Percentiles rank a stretch among this genome's conserved stretches.
These are phyloP conservation scores for Daubentonia madagascariensis DNA, from an alignment of 2,113 vertebrate genomes.

Conservation along the genomic window DNA sequence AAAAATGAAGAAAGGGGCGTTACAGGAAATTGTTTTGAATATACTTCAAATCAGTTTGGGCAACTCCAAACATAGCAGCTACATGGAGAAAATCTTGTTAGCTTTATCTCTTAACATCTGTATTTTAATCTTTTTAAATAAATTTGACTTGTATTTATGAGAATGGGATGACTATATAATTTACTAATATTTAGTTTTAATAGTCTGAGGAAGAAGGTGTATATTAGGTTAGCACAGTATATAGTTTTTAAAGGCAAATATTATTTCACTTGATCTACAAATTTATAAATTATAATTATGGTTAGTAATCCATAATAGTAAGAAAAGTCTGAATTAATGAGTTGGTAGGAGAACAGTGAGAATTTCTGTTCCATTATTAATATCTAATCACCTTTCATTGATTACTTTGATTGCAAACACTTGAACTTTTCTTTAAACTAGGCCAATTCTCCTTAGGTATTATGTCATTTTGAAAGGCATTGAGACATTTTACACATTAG, in stretches of 20 bases:
- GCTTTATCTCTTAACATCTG: background rate
- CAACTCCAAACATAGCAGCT: background rate
- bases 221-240: background rate
- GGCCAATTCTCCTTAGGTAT: slow-evolving; percentile 13
- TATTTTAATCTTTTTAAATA: background rate
- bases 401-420: slow-evolving; percentile 45
- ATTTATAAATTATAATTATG: slow-evolving; percentile 22
- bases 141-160: background rate
- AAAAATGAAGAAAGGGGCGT: no score
- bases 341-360: background rate
- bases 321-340: slow-evolving; percentile 44
- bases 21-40: background rate
- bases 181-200: background rate
- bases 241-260: background rate
- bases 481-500: background rate
- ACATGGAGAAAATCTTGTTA: background rate
- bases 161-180: background rate
- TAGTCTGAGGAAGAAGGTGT: background rate
- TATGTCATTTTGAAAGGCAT: background rate
- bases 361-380: slow-evolving; percentile 41
- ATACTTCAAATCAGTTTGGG: background rate
- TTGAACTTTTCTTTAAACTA: slow-evolving; percentile 63
- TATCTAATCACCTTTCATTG: slow-evolving; percentile 59
- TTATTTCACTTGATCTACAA: slow-evolving; percentile 29
- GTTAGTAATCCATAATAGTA: background rate